Base-by-base conservation (phyloP, 2,797 vertebrate genomes). In the Clarias platycephalus region DNA sequence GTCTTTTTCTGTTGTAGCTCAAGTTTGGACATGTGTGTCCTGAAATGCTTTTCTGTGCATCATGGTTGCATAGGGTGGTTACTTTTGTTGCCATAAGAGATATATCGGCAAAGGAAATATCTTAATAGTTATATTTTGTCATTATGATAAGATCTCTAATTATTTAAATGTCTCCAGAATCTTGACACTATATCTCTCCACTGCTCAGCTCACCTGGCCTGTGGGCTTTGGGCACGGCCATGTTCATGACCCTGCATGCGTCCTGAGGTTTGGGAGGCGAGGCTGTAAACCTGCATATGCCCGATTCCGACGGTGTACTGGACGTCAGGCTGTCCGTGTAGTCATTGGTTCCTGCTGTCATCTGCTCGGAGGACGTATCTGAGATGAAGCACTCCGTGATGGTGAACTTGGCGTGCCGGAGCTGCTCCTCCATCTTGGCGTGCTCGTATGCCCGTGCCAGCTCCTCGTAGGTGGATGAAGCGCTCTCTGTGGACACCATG, bases 371-470 rank as follows among this genome's bases (percentile, higher is more conserved):
- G 0, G 98, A 99, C 0, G 98, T 99, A 95, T 99, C 98, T 4
- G 98, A 99, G 90, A 99, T 98, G 95, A 99, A 99, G 95, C 98
- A 99, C 87, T 99, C 98, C 0, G 98, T 99, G 94, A 99, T 98
- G 93, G 97, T 99, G 95, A 99, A 99, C 92, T 99, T 99, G 92
- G 97, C 98, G 4, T 99, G 97, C 78, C 97, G 94, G 89, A 99
- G 95, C 93, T 99, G 97, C 88, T 99, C 97, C 93, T 99, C 98
- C 97, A 99, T 97, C 93, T 98, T 98, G 91, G 98, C 98, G 0
- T 99, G 98, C 87, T 99, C 98, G 0, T 99, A 99, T n/a, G 98
- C 98, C 86, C 98, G 94, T 1, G 98, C 98, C 85, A 99, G 95
- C 92, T 99, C 98, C 94, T 99, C 98, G 0, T 99, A 99, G 0